Base-by-base conservation (phyloP, 2,888 invertebrate species). In the Heliconius cydno region DNA sequence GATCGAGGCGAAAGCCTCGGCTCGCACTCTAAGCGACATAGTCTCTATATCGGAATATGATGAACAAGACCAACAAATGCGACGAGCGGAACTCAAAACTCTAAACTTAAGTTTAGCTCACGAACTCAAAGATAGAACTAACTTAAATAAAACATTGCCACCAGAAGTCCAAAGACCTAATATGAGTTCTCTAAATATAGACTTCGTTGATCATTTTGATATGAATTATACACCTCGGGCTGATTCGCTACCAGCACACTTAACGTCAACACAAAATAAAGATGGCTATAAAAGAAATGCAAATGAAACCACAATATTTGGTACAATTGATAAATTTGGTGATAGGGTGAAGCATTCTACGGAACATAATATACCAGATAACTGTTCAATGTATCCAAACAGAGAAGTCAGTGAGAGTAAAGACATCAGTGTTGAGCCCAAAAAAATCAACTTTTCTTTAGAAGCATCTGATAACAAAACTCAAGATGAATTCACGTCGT, bases 21-120 rank as follows among this genome's bases (percentile, higher is more conserved):
- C 96, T 0, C 95, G 97, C 66, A 97, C 97, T 0, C 92, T 97
- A 9, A 97, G 97, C 87, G 97, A 97, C 84, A 96, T 97, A 80
- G 94, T 97, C 0, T 97, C 97, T 1, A 96, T 97, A 87, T 96
- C 97, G 0, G 97, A 97, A 84, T 96, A 96, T 81, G 97, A 97
- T 82, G 97, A 97, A 84, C 96, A 96, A 75, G 96, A 96, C 86
- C 86, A 93, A 76, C 94, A 96, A 79, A 95, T 96, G 88, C 92
- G 96, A 10, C 89, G 92, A 79, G 95, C 95, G 0, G 96, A 95
- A 79, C 83, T 92, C 12, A 92, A 89, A 84, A 87, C 87, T 1
- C 92, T 91, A 0, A 92, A 92, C 67, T 82, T 86, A 9, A 93
- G 89, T 81, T 78, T 91, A 3, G 15, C 91, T 87, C 3, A 83